Evolutionary conservation across 2,888 invertebrate genomes (phyloP).

Genomic region (Schrankia costaestrigalis): DNA sequence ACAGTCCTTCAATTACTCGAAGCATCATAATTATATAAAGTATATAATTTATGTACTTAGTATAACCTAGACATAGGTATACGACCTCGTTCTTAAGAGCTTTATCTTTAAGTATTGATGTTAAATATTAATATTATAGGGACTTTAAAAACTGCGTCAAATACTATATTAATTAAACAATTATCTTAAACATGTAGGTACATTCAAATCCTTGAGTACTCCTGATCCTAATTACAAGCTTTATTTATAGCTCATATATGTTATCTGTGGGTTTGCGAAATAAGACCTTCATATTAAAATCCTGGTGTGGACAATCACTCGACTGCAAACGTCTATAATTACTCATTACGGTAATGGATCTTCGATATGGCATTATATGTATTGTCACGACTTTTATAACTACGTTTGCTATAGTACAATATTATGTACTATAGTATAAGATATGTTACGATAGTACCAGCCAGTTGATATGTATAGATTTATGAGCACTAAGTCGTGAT

Average conservation of each 20-base stretch:
- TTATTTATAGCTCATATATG: slow-evolving; percentile 29
- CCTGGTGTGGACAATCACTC: slow-evolving; percentile 45
- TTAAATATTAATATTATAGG: not conserved
- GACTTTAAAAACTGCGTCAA: not conserved
- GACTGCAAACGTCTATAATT: slow-evolving; percentile 56
- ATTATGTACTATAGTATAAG: too few species aligned
- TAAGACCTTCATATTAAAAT: slow-evolving; percentile 55
- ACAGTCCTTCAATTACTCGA: too few species aligned
- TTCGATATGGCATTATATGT: slow-evolving; percentile 50
- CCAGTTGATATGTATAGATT: too few species aligned
- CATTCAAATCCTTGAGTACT: slow-evolving; percentile 31
- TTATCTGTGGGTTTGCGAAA: slow-evolving; percentile 52
- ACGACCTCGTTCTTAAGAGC: too few species aligned
- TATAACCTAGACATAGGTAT: too few species aligned
- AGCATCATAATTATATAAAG: too few species aligned
- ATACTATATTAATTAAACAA: slow-evolving; percentile 1
- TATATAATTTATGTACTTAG: too few species aligned
- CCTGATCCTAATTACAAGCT: slow-evolving; percentile 32
- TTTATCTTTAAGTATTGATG: too few species aligned
- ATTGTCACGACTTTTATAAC: slow-evolving; percentile 56
- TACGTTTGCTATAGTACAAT: slow-evolving; percentile 10
- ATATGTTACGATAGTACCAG: too few species aligned
- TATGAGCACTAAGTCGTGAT: too few species aligned
- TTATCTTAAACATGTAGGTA: too few species aligned
- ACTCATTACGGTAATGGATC: slow-evolving; percentile 69